Evolutionary conservation across 2,113 vertebrate genomes (phyloP).

Genomic region (Colius striatus): DNA sequence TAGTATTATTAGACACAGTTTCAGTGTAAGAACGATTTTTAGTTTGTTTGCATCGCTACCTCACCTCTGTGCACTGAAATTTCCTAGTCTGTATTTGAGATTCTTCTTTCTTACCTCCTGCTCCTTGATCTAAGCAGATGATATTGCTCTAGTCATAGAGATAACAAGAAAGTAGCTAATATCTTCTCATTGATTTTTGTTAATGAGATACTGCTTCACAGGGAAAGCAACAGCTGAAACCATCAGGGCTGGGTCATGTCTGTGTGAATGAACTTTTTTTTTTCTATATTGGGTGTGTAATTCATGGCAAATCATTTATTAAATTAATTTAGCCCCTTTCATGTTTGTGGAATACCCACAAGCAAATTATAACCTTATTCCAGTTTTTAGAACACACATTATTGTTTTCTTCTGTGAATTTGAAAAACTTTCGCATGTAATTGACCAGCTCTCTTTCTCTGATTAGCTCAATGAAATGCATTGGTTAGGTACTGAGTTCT

Average conservation of each 20-base stretch:
- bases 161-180: conserved; percentile 16
- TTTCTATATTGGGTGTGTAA: neutral
- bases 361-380: neutral
- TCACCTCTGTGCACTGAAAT: neutral
- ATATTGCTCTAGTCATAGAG: neutral
- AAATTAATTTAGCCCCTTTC: neutral
- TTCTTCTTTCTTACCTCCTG: neutral
- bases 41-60: neutral
- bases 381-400: neutral
- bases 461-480: neutral
- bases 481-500: neutral
- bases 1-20: neutral
- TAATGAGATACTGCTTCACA: conserved; percentile 28
- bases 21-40: neutral
- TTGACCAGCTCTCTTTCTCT: neutral
- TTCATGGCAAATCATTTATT: neutral
- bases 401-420: neutral
- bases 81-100: neutral
- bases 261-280: conserved; percentile 23
- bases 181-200: conserved; percentile 31
- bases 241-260: neutral
- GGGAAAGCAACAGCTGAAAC: conserved; percentile 16
- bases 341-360: neutral
- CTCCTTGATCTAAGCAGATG: neutral
- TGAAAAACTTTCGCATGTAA: neutral